These are phyloP conservation scores for Taphrorychus bicolor DNA, from an alignment of 2,888 invertebrate genomes.

Conservation along the genomic window DNA sequence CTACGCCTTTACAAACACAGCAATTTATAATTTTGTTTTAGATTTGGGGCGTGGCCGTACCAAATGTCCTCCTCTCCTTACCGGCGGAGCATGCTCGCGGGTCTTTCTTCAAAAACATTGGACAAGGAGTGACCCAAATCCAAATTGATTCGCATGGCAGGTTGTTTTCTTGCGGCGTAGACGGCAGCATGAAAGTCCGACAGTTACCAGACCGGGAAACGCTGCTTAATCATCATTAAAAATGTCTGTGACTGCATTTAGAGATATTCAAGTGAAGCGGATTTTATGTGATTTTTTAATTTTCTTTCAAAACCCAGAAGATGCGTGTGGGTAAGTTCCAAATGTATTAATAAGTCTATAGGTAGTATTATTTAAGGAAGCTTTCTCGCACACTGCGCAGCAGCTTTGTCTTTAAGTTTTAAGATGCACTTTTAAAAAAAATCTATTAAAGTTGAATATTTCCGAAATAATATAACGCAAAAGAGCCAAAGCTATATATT, in stretches of 20 bases:
- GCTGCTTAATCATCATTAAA: slow-evolving; percentile 51
- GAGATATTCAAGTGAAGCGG: no score
- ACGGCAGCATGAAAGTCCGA: slow-evolving; percentile 98
- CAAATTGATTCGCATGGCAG: slow-evolving; percentile 89
- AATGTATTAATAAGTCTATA: no score
- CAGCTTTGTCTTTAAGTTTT: no score
- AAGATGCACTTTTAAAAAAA: no score
- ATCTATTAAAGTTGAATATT: no score
- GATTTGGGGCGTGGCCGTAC: slow-evolving; percentile 93
- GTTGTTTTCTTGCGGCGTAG: slow-evolving; percentile 97
- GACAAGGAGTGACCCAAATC: slow-evolving; percentile 95
- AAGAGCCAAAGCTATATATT: no score
- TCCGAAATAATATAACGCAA: no score
- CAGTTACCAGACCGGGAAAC: slow-evolving; percentile 83
- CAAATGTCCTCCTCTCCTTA: slow-evolving; percentile 86
- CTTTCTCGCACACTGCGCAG: no score
- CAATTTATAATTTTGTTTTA: slow-evolving; percentile 56
- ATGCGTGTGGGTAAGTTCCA: no score
- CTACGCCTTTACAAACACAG: background rate
- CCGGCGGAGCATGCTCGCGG: slow-evolving; percentile 95
- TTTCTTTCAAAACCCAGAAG: no score
- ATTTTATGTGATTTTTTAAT: background rate
- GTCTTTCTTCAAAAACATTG: slow-evolving; percentile 97
- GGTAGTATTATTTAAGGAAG: no score
- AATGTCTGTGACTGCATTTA: no score